Evolutionary conservation across 2,113 vertebrate species (phyloP).

Genomic region (Trematocara marginatum): DNA sequence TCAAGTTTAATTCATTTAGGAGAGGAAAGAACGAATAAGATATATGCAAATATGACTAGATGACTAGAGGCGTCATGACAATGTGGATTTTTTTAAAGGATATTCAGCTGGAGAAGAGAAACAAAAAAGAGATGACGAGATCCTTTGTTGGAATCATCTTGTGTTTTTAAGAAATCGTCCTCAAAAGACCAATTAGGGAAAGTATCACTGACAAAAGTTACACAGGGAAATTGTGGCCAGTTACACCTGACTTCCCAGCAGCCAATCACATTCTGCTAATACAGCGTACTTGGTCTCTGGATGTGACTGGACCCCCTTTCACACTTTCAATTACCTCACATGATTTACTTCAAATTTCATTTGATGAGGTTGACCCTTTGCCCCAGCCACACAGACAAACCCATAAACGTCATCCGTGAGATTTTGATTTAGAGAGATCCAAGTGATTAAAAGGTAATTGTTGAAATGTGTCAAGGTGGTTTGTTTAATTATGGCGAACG

Average conservation of each 20-base stretch:
- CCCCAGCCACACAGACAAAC: conserved; percentile 22
- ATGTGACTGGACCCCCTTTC: background rate
- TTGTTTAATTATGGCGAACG: conserved; percentile 50
- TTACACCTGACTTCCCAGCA: background rate
- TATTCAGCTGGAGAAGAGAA: background rate
- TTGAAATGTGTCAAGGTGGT: conserved; percentile 55
- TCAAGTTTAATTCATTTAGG: conserved; percentile 24
- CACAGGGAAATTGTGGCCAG: background rate
- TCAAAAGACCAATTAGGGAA: background rate
- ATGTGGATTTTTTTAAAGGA: background rate
- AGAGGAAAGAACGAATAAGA: conserved; percentile 5
- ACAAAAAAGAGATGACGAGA: background rate
- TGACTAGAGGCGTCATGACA: background rate
- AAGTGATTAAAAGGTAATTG: conserved; percentile 56
- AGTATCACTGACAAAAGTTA: background rate
- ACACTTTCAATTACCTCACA: conserved; percentile 22
- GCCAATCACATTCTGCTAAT: background rate
- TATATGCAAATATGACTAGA: conserved; percentile 24
- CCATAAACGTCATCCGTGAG: conserved; percentile 17
- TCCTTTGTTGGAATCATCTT: background rate
- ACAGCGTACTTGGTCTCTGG: background rate
- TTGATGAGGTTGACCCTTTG: conserved; percentile 50
- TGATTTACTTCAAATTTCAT: conserved; percentile 47
- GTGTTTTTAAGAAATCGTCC: background rate
- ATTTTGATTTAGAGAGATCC: conserved; percentile 48